Conservation (phyloP, 2,888 invertebrate species). For the Nomada lathburiana region DNA sequence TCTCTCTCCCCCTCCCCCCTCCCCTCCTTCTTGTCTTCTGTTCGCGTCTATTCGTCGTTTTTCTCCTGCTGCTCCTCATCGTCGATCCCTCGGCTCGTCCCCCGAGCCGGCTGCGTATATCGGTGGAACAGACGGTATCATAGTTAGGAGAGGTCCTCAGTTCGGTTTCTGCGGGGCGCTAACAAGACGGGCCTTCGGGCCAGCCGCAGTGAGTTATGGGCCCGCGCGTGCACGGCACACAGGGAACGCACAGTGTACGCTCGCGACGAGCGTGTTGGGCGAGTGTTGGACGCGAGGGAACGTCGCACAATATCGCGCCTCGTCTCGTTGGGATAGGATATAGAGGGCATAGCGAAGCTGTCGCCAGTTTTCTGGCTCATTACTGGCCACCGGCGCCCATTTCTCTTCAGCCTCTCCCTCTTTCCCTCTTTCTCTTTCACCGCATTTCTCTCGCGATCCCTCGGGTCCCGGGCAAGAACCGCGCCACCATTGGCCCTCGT, state of each 20-base stretch:
- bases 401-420: slow-evolving; percentile 68
- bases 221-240: slow-evolving; percentile 69
- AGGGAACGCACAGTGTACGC: slow-evolving; percentile 1
- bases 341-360: slow-evolving; percentile 80
- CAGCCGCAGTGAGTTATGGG: slow-evolving; percentile 80
- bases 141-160: slow-evolving; percentile 72
- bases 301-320: slow-evolving; percentile 65
- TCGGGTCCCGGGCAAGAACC: slow-evolving; percentile 23
- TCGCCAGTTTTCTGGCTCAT: slow-evolving; percentile 84
- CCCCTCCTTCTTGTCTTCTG: slow-evolving; percentile 1
- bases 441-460: slow-evolving; percentile 20
- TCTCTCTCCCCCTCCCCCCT: background rate
- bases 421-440: background rate
- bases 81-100: slow-evolving; percentile 23
- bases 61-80: slow-evolving; percentile 28
- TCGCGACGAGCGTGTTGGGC: slow-evolving; percentile 29
- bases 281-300: slow-evolving; percentile 35
- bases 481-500: slow-evolving; percentile 40
- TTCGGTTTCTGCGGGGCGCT: slow-evolving; percentile 76
- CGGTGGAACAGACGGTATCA: slow-evolving; percentile 73
- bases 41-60: slow-evolving; percentile 29
- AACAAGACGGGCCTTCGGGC: slow-evolving; percentile 80
- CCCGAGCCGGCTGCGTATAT: slow-evolving; percentile 55
- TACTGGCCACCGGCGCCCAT: slow-evolving; percentile 80
- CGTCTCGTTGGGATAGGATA: slow-evolving; percentile 74